Evolutionary conservation across 2,113 vertebrate species (phyloP), one percentile per base, ranked within the genome.

Genomic region (Megaceryle torquata): DNA sequence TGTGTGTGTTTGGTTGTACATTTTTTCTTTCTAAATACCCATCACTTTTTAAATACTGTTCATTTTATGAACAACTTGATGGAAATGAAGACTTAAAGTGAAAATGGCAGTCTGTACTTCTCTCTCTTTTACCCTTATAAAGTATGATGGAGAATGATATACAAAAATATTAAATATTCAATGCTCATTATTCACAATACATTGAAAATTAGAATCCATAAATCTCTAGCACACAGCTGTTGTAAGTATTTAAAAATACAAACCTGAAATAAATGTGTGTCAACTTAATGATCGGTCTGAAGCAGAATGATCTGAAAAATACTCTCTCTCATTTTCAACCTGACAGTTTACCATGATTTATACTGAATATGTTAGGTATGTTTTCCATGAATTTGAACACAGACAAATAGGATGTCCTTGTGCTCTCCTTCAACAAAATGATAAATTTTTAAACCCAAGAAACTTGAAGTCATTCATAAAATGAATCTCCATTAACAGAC

Each of bases 161-260:
- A 77, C 22, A 86, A 89, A 96, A 93, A 93, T 93, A 78, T 81
- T 75, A 94, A 93, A 90, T 94, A 88, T 86, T 94, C 85, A 96
- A 28, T 74, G 37, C 10, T 82, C 60, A 8, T 96, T 96, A 94
- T 90, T 95, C 82, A 91, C 18, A 86, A 94, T 81, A 81, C 7
- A 86, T 68, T 80, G 88, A 94, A 86, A 96, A 93, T 92, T 91
- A 95, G 65, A 88, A 69, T 86, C 91, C 59, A 91, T 97, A 95
- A 94, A 71, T 94, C 65, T 96, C 31, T 85, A 51, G 31, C 50
- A 80, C 68, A 86, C 75, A 94, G 54, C 31, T 94, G 88, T 87
- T 85, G 18, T n/a, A 91, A 85, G 60, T 86, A 94, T 96, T 97
- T 95, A 93, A 97, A 97, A 93, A 94, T 84, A 94, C 60, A 96